Conservation (phyloP, 2,888 invertebrate genomes). For the Oasisia sp. region DNA sequence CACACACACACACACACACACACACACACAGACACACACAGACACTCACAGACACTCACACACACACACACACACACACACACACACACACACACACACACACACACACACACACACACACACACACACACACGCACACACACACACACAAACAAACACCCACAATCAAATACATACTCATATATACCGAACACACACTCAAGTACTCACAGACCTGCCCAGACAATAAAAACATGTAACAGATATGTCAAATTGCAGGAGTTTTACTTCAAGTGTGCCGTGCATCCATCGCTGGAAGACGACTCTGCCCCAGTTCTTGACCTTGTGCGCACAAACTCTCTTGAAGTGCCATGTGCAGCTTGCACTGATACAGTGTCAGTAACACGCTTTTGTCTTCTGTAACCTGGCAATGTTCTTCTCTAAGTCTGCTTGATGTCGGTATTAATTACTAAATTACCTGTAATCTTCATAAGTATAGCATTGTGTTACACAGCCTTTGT, state of each 20-base stretch:
- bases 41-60: background rate
- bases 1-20: background rate
- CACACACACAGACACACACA: background rate
- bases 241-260: background rate
- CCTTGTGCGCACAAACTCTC: background rate
- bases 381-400: background rate
- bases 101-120: too few species aligned
- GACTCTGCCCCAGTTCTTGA: background rate
- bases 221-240: background rate
- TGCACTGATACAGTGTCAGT: background rate
- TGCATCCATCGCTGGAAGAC: background rate
- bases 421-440: background rate
- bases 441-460: background rate
- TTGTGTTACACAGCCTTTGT: background rate
- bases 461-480: background rate
- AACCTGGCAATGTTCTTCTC: background rate
- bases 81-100: too few species aligned
- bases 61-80: background rate
- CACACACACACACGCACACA: background rate
- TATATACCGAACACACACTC: background rate
- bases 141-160: background rate
- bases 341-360: conserved; percentile 7
- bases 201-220: background rate
- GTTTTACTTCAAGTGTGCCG: background rate
- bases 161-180: background rate